Percentiles rank a stretch among this genome's conserved stretches.
These are phyloP conservation scores for Lycophotia porphyrea DNA, from an alignment of 2,888 invertebrate genomes.

Conservation along the genomic window DNA sequence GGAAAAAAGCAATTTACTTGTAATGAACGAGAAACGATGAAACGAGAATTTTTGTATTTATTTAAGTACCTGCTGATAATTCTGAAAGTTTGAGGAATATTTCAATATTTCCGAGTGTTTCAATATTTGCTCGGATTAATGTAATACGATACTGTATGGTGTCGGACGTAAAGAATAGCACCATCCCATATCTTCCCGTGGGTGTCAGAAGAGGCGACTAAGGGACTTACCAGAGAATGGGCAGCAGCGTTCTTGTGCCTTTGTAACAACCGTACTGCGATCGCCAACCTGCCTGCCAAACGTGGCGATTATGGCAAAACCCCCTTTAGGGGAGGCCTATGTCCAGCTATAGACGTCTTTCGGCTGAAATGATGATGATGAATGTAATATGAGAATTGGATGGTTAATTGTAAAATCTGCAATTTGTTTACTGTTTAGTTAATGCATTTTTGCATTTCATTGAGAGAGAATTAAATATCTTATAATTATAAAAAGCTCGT, in stretches of 20 bases:
- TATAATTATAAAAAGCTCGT: background rate
- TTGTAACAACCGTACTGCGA: too few relatives aligned
- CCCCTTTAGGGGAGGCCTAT: too few relatives aligned
- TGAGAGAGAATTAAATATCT: background rate
- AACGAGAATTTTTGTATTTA: slow-evolving; percentile 29
- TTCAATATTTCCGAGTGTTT: slow-evolving; percentile 3
- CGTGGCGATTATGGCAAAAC: too few relatives aligned
- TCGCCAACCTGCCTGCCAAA: too few relatives aligned
- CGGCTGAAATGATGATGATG: too few relatives aligned
- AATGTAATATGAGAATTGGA: background rate
- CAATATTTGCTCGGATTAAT: slow-evolving; percentile 4
- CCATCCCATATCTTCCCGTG: too few relatives aligned
- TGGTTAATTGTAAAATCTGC: background rate
- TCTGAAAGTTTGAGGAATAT: slow-evolving; percentile 5
- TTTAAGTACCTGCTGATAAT: slow-evolving; percentile 25
- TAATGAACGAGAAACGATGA: slow-evolving; percentile 28
- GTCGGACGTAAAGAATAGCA: too few relatives aligned
- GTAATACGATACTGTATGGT: too few relatives aligned
- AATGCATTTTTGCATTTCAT: background rate
- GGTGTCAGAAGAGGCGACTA: too few relatives aligned
- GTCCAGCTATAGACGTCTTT: too few relatives aligned
- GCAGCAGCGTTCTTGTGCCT: too few relatives aligned
- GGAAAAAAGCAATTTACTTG: slow-evolving; percentile 42
- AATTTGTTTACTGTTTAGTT: background rate
- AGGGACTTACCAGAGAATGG: too few relatives aligned